phyloP scores from a whole-genome alignment of 1,140 invertebrate genomes.

The Scylla paramamosain region DNA sequence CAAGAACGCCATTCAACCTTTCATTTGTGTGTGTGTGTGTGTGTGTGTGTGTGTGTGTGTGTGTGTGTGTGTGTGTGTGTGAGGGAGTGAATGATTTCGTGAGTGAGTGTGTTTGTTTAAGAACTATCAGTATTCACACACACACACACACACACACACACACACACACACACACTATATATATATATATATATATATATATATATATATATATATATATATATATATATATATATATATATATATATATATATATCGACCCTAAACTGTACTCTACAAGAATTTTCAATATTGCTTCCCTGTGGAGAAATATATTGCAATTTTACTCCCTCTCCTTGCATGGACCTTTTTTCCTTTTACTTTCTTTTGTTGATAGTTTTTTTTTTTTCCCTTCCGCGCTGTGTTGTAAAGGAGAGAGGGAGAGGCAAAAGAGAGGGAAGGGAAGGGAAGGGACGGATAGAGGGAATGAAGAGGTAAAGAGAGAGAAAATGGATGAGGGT shows the following conservation, averaged over 20 bases:
- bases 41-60: no score
- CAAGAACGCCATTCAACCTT: no score
- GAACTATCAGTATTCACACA: no score
- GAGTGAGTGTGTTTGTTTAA: no score
- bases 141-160: no score
- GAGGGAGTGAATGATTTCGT: no score
- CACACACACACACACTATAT: neutral
- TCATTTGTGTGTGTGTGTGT: no score
- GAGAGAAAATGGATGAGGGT: neutral
- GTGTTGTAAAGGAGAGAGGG: neutral
- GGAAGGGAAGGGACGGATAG: neutral
- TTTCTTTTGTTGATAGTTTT: neutral
- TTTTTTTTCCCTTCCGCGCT: neutral
- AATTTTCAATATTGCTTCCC: neutral
- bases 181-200: neutral
- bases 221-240: neutral
- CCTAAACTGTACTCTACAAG: neutral
- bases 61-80: no score
- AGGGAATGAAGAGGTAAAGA: neutral
- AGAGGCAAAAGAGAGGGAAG: neutral
- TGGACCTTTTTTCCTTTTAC: neutral
- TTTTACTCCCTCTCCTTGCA: neutral
- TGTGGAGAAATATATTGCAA: conserved; percentile 4
- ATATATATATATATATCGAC: neutral
- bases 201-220: no score